Evolutionary conservation across 2,888 invertebrate genomes (phyloP), one percentile per base, ranked within the genome.

Genomic region (Empis stercorea): DNA sequence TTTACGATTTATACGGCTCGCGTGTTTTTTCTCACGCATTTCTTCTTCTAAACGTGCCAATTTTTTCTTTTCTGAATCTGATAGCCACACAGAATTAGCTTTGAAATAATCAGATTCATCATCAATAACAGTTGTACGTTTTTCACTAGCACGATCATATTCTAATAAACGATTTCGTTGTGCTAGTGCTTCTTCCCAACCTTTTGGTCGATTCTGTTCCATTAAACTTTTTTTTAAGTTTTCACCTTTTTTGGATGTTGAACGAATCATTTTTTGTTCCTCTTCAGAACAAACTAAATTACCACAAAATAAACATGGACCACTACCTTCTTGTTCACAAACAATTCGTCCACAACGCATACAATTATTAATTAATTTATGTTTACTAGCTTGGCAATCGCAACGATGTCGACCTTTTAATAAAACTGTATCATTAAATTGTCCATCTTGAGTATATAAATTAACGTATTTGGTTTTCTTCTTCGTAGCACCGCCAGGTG

Each of bases 261-360:
- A 69, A 46, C 76, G 73, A 41, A 87, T 70, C 51, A 84, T 68
- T 52, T 76, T 75, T 59, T 78, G 75, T 61, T 89, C 85, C 50
- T 84, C 81, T 17, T 75, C 74, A 0, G 84, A 82, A 59, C 84
- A 84, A 0, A 97, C 96, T 65, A 91, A 71, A 58, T 79, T 78
- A 1, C 84, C 87, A 71, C 99, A 99, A 63, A 84, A 93, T 40
- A 95, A 76, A 62, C 99, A 99, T 0, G 95, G 93, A 0, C 99
- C 99, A 10, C 94, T 86, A 2, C 97, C 96, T 72, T 99, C 99
- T 70, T 95, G 93, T 47, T 78, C 78, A 67, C 97, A 99, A 6
- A 97, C 87, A 51, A 99, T 86, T 48, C 95, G 78, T 0, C 99
- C 99, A 69, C 99, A 99, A 51, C 80, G 78, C 11, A 87, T 64